A percentile compares a stretch with the other conserved stretches of the same genome.
Conservation (phyloP, 2,797 vertebrate species). For the Cyclopterus lumpus region DNA sequence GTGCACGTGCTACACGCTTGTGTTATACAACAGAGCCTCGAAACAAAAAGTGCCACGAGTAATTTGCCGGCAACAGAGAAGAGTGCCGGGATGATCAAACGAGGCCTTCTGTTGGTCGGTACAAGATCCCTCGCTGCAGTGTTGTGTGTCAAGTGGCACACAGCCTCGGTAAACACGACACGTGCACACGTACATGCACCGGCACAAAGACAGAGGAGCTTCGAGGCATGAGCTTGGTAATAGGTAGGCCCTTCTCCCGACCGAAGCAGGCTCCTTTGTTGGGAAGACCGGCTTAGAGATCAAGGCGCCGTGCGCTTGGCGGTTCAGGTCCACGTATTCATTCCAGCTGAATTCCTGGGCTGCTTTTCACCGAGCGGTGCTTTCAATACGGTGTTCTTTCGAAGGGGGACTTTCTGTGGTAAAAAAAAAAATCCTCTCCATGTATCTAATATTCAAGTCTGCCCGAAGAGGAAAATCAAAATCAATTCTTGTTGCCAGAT, state of each 20-base stretch:
- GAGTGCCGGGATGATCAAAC: not conserved
- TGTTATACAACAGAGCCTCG: not conserved
- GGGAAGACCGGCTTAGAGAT: constrained; percentile 61
- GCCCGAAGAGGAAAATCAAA: constrained; percentile 28
- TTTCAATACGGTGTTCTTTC: constrained; percentile 58
- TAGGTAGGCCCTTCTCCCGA: constrained; percentile 23
- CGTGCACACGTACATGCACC: constrained; percentile 5
- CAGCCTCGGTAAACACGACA: constrained; percentile 37
- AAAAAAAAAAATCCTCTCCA: constrained; percentile 14
- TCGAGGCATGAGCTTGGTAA: constrained; percentile 35
- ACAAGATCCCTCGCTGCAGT: constrained; percentile 6
- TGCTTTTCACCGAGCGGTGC: constrained; percentile 32
- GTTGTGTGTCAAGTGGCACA: not conserved
- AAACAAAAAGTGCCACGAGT: constrained; percentile 12
- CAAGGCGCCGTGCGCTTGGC: constrained; percentile 54
- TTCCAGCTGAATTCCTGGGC: constrained; percentile 60
- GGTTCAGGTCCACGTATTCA: constrained; percentile 63
- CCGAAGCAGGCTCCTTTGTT: constrained; percentile 55
- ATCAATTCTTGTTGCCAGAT: constrained; percentile 38
- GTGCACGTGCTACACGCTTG: not conserved
- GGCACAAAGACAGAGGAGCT: constrained; percentile 31
- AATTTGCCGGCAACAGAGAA: not conserved
- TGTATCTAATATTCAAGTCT: constrained; percentile 5
- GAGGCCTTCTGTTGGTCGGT: constrained; percentile 10
- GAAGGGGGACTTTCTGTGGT: constrained; percentile 34